A percentile compares a stretch with the other conserved stretches of the same genome.
Conservation (phyloP, 2,113 vertebrate species). For the Eolophus roseicapilla region DNA sequence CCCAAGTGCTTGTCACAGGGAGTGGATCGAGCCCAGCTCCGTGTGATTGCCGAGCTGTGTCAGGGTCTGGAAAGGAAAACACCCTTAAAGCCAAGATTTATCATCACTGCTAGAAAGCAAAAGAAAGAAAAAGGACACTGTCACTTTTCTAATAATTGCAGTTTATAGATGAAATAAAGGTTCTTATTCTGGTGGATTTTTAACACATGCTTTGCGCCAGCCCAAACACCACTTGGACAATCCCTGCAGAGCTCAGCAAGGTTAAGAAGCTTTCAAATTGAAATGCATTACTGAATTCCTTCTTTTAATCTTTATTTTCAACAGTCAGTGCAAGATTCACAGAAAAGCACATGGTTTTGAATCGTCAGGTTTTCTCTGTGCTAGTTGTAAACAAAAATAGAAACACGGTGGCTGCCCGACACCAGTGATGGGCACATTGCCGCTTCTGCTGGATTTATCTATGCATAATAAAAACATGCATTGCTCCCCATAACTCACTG, state of each 20-base stretch:
- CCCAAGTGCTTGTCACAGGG: not conserved
- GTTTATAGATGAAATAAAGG: not conserved
- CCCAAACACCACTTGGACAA: fast-evolving
- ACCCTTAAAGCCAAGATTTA: not conserved
- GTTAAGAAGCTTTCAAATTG: not conserved
- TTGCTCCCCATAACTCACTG: not conserved
- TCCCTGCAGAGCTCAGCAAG: not conserved
- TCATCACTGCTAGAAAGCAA: not conserved
- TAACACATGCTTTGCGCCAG: not conserved
- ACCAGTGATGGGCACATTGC: not conserved
- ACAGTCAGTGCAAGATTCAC: fast-evolving
- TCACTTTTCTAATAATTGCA: not conserved
- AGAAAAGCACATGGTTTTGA: fast-evolving
- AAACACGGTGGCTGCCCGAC: not conserved
- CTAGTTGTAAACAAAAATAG: fast-evolving
- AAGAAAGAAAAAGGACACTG: not conserved
- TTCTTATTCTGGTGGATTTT: not conserved
- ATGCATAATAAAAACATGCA: fast-evolving
- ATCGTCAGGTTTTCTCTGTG: fast-evolving
- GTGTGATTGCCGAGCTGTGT: not conserved
- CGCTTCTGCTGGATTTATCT: not conserved
- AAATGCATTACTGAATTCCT: not conserved
- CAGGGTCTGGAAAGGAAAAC: not conserved
- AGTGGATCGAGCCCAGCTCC: not conserved
- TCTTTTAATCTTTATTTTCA: not conserved